phyloP scores from a whole-genome alignment of 2,888 invertebrate species.

The Eupithecia abbreviata region DNA sequence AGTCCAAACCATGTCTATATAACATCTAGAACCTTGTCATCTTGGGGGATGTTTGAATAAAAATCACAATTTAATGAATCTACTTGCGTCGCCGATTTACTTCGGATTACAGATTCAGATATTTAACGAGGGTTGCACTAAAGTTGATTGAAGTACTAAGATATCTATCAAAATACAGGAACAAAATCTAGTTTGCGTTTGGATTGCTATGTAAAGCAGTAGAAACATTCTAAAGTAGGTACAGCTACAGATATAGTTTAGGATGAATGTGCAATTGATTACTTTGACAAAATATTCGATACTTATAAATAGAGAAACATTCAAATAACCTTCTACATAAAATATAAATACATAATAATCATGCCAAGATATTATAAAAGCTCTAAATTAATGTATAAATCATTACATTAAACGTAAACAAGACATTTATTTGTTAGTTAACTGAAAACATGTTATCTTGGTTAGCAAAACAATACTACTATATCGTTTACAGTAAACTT shows the following conservation, averaged over 20 bases:
- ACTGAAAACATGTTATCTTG: background rate
- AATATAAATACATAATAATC: conserved; percentile 11
- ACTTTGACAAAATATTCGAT: conserved; percentile 2
- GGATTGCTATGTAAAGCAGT: conserved; percentile 50
- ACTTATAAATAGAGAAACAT: background rate
- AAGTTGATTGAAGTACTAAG: background rate
- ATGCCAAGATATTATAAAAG: conserved; percentile 5
- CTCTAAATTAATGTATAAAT: conserved; percentile 7
- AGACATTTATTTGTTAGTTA: background rate
- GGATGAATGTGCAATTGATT: conserved; percentile 45
- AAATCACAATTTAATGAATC: background rate
- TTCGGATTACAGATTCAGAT: background rate
- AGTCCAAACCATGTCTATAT: background rate
- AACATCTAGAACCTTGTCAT: background rate
- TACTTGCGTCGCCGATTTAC: background rate
- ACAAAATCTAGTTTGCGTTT: conserved; percentile 37
- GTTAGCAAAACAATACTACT: background rate
- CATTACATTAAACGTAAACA: background rate
- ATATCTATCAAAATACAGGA: background rate
- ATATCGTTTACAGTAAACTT: background rate
- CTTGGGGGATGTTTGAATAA: background rate
- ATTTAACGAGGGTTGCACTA: background rate
- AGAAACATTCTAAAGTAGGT: conserved; percentile 42
- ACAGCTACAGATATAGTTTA: conserved; percentile 53
- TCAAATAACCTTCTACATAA: conserved; percentile 1